These are phyloP conservation scores for Mylabris phalerata DNA, from an alignment of 1,140 invertebrate species.

Conservation along the genomic window DNA sequence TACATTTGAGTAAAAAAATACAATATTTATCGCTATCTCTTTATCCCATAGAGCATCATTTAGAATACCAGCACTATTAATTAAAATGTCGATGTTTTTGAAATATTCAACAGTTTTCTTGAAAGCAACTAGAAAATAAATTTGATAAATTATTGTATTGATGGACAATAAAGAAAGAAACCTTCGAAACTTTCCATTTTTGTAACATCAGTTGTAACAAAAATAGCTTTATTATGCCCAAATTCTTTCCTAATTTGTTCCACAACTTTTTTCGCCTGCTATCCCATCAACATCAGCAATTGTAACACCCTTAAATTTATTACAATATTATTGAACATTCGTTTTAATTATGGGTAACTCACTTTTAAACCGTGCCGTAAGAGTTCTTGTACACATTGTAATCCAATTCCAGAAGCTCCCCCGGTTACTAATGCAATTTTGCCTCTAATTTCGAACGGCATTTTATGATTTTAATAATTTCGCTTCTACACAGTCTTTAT, in stretches of 20 bases:
- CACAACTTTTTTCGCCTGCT: constrained; percentile 20
- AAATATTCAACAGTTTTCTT: constrained; percentile 25
- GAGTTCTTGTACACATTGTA: constrained; percentile 37
- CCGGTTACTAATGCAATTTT: constrained; percentile 44
- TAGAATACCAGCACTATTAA: constrained; percentile 47
- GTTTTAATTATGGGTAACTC: constrained; percentile 10
- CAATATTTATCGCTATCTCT: constrained; percentile 46
- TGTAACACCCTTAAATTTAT: constrained; percentile 25
- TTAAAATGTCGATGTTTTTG: constrained; percentile 44
- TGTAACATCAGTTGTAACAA: constrained; percentile 26
- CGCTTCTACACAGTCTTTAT: no score
- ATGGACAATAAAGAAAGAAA: constrained; percentile 3
- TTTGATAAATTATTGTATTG: background rate
- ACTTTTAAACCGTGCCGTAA: constrained; percentile 40
- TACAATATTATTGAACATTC: background rate
- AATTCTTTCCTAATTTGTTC: constrained; percentile 25
- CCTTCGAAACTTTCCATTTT: constrained; percentile 25
- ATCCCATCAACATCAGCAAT: constrained; percentile 28
- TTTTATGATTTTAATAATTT: constrained; percentile 15
- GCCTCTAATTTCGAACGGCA: constrained; percentile 28
- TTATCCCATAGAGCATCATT: constrained; percentile 45
- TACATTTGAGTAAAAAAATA: constrained; percentile 22
- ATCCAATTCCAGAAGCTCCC: constrained; percentile 44
- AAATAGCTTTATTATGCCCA: constrained; percentile 28
- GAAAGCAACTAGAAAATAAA: constrained; percentile 22